Evolutionary conservation across 2,797 vertebrate genomes (phyloP).

Genomic region (Paedocypris micromegethes): DNA sequence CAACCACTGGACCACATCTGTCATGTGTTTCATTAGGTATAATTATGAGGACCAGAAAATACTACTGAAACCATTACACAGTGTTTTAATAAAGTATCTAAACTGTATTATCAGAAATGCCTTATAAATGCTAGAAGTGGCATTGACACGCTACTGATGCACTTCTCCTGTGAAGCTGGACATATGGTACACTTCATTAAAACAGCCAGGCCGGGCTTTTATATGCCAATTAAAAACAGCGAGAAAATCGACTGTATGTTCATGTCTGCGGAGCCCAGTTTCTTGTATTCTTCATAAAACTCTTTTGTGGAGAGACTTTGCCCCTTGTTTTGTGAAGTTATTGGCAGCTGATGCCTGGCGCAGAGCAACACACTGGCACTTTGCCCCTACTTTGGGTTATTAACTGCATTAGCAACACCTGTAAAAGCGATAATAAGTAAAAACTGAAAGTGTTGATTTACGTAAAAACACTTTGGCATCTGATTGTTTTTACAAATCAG

Average conservation of each 20-base stretch:
- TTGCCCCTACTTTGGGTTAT: background rate
- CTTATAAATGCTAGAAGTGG: constrained; percentile 50
- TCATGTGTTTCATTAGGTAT: too few species aligned
- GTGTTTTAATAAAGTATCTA: constrained; percentile 56
- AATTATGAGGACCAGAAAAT: too few species aligned
- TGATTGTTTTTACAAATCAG: too few species aligned
- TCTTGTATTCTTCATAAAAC: constrained; percentile 29
- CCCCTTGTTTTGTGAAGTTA: constrained; percentile 29
- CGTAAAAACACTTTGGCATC: too few species aligned
- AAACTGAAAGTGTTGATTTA: too few species aligned
- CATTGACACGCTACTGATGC: constrained; percentile 46
- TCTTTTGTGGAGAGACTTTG: constrained; percentile 17
- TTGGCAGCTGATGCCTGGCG: constrained; percentile 13
- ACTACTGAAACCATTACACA: too few species aligned
- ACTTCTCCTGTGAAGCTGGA: constrained; percentile 44
- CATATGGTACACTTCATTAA: constrained; percentile 51
- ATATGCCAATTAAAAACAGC: constrained; percentile 52
- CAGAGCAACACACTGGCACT: constrained; percentile 9
- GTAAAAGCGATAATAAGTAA: constrained; percentile 16
- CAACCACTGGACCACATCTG: too few species aligned
- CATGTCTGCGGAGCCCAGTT: constrained; percentile 30
- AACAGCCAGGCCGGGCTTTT: constrained; percentile 51
- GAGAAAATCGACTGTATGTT: constrained; percentile 35
- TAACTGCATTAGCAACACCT: constrained; percentile 24
- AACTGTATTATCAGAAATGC: constrained; percentile 55